Base-by-base conservation (phyloP, 1,140 invertebrate genomes). In the Drosophila lowei region DNA sequence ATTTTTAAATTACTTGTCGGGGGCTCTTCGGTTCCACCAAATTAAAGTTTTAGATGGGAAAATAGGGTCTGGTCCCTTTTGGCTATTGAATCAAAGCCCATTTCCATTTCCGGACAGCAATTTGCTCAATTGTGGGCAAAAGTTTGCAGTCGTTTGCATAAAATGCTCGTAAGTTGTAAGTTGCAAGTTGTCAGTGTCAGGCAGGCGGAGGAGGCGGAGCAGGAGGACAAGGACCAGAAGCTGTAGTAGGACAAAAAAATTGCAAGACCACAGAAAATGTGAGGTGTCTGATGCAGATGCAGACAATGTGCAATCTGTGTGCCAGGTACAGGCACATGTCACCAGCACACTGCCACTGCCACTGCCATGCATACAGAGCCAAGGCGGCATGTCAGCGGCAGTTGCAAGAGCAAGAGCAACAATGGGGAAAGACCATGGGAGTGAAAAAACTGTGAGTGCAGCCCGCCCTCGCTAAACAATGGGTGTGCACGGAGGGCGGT, bases 261-360 rank as follows among this genome's bases (percentile, higher is more conserved):
- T 66, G 41, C 55, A 74, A 56, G 47, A 57, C 61, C 72, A 77
- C 77, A 77, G 55, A 79, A 67, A 86, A 64, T 71, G 65, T 64
- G 63, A 83, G 71, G 50, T 66, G 67, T 56, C 54, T 72, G 77
- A 58, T 44, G 80, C 70, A 74, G 23, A 25, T 25, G 23, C 28
- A 30, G 77, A 77, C 77, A 86, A 77, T 86, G 73, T 86, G 80
- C 81, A 86, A 86, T 84, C 71, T 84, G 83, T 75, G 81, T 75
- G 54, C 38, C 42, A 56, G 42, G 54, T 44, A 23, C 43, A 63
- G 61, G 62, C 83, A 86, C 74, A 86, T 86, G 83, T 88, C 83
- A 88, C 44, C 49, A 61, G 52, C 71, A 74, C 46, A 49, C 65
- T 25, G 59, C 53, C 38, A 41, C 74, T 23, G 21, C 21, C 21